Base-by-base conservation (phyloP, 2,888 invertebrate genomes). In the Xestia c-nigrum region DNA sequence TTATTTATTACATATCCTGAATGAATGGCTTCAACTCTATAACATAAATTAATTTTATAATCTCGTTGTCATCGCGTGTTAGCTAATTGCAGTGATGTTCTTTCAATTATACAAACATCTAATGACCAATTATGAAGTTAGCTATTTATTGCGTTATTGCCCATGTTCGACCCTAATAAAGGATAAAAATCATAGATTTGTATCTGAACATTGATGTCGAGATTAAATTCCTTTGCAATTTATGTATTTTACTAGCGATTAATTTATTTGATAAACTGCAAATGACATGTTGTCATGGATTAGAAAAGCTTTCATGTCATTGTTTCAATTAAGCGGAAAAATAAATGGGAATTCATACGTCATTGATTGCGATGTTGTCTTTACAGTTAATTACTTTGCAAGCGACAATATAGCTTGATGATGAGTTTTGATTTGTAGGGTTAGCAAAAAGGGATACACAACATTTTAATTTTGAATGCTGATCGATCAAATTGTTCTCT, bases 61-160 rank as follows among this genome's bases (percentile, higher is more conserved):
- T 74, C 47, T 59, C 24, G 52, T 74, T 61, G 24, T 66, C 59
- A 71, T 87, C 69, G 81, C 81, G 78, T 84, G 87, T 59, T 75
- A 43, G 38, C 38, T 84, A 74, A 81, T 85, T 50, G 52, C 14
- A 72, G 57, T 65, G 55, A 59, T 21, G 52, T 74, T 85, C 46
- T 72, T 65, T 64, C 31, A 75, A 75, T 74, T 80, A 80, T 3
- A 64, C 16, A 64, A 59, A 38, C 57, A 40, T 63, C 50, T 79
- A 79, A 80, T 73, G 76, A 80, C 63, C 43, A 71, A 77, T 78
- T 72, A 73, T 65, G 50, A 68, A 63, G 50, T 74, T 72, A 72
- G 79, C 57, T 31, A 75, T 74, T 84, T 66, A 72, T 40, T 55
- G 55, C 24, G 24, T 50, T 70, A 31, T 74, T 61, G 31, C 50